Conservation (phyloP, 2,888 invertebrate species). For the Junonia oenone region DNA sequence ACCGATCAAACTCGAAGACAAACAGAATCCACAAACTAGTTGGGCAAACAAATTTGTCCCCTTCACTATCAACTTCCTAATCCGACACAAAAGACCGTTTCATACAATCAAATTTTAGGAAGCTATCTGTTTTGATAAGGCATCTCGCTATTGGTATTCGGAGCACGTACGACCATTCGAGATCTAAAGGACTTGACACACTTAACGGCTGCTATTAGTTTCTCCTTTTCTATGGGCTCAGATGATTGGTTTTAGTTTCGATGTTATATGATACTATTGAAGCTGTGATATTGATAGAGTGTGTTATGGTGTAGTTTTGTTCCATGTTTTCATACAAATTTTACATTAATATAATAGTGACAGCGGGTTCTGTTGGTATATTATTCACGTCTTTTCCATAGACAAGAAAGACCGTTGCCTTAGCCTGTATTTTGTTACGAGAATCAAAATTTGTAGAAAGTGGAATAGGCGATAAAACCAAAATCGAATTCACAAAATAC, state of each 20-base stretch:
- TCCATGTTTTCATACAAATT: too few relatives aligned
- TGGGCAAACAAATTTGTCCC: neutral
- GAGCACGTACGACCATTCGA: conserved; percentile 28
- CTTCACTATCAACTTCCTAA: neutral
- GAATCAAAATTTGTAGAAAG: too few relatives aligned
- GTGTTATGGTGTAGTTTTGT: neutral
- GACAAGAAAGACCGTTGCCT: too few relatives aligned
- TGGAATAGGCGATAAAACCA: too few relatives aligned
- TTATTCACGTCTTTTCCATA: too few relatives aligned
- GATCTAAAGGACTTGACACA: conserved; percentile 27
- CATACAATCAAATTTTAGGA: conserved; percentile 31
- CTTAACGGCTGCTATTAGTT: conserved; percentile 27
- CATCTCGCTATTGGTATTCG: conserved; percentile 27
- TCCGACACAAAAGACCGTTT: conserved; percentile 18
- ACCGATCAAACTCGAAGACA: too few relatives aligned
- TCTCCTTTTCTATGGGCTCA: conserved; percentile 15
- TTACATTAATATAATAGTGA: neutral
- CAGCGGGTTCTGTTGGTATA: too few relatives aligned
- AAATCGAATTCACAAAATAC: too few relatives aligned
- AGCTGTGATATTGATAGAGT: neutral
- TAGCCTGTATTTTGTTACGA: too few relatives aligned
- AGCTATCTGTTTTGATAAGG: conserved; percentile 31
- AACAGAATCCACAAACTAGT: neutral
- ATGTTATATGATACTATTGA: neutral
- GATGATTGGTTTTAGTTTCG: conserved; percentile 18